These are phyloP conservation scores for Magallana gigas DNA, from an alignment of 1,140 invertebrate species.

Conservation along the genomic window DNA sequence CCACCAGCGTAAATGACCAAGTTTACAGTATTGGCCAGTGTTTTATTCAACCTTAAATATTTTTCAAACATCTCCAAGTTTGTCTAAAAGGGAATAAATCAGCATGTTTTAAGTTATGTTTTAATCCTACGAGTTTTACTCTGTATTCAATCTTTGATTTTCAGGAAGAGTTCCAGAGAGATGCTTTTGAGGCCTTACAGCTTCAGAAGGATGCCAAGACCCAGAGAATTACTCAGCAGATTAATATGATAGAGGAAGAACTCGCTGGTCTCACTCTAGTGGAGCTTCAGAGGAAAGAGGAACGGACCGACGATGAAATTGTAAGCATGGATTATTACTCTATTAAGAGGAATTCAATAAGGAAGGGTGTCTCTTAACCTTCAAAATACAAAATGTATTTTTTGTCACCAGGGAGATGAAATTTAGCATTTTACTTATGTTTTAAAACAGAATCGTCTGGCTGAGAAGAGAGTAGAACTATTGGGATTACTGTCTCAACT, in stretches of 20 bases:
- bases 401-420: too few relatives aligned
- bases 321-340: neutral
- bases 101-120: too few relatives aligned
- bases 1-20: too few relatives aligned
- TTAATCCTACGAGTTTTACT: too few relatives aligned
- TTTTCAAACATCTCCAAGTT: too few relatives aligned
- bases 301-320: conserved; percentile 15
- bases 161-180: conserved; percentile 85
- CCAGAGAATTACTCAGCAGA: conserved; percentile 86
- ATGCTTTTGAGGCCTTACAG: conserved; percentile 86
- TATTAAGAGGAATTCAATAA: neutral
- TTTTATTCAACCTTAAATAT: too few relatives aligned
- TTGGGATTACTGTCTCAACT: conserved; percentile 86
- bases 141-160: too few relatives aligned
- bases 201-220: conserved; percentile 87
- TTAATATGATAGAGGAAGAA: conserved; percentile 87
- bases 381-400: too few relatives aligned
- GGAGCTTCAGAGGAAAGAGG: conserved; percentile 71
- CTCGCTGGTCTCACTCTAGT: conserved; percentile 86
- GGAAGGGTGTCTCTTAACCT: too few relatives aligned
- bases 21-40: too few relatives aligned
- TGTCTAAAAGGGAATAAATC: too few relatives aligned
- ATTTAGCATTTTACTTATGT: neutral
- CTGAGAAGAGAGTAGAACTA: conserved; percentile 86
- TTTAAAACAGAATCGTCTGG: conserved; percentile 83